These are phyloP conservation scores for Eupithecia insigniata DNA, from an alignment of 2,888 invertebrate species.

Conservation along the genomic window DNA sequence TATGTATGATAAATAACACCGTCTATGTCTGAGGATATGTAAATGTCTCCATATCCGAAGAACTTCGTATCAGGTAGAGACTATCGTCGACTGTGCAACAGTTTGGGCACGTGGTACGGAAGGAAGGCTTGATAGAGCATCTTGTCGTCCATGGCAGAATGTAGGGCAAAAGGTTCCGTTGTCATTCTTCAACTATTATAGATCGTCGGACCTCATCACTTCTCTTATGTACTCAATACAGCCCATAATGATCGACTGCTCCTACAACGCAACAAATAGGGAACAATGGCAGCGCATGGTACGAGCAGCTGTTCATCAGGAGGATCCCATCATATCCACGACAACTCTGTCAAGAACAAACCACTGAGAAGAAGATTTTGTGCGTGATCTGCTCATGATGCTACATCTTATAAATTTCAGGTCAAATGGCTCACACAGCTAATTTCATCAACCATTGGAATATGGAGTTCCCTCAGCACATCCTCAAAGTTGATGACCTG, in stretches of 20 bases:
- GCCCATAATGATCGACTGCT: too few relatives aligned
- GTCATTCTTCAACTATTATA: too few relatives aligned
- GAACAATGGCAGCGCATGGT: background rate
- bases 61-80: background rate
- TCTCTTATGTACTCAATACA: too few relatives aligned
- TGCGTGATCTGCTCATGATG: background rate
- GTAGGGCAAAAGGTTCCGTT: background rate
- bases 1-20: background rate
- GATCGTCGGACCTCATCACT: background rate
- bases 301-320: background rate
- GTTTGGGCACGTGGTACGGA: background rate
- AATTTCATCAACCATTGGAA: slow-evolving; percentile 69
- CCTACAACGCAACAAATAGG: too few relatives aligned
- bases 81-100: background rate
- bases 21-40: background rate
- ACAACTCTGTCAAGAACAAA: background rate
- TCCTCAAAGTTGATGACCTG: slow-evolving; percentile 60
- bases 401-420: slow-evolving; percentile 34
- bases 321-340: background rate
- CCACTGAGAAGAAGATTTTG: background rate
- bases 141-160: background rate
- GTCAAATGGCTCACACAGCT: slow-evolving; percentile 53
- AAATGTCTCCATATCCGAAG: background rate
- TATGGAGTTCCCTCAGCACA: slow-evolving; percentile 60
- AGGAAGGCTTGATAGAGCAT: background rate